Conservation (phyloP, 2,113 vertebrate species). For the Mellivora capensis region DNA sequence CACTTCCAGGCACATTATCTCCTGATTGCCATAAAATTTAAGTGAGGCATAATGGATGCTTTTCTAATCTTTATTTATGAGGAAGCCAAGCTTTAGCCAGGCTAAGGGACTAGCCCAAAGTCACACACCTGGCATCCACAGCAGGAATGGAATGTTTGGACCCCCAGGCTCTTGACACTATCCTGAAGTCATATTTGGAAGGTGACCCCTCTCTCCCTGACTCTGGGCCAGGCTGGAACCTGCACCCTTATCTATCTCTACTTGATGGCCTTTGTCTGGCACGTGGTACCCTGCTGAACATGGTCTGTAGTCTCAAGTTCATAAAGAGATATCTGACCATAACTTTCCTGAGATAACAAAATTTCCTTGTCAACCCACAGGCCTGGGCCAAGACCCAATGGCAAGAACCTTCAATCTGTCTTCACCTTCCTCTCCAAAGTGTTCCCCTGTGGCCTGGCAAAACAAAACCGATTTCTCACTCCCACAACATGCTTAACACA, state of each 20-base stretch:
- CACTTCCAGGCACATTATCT: background rate
- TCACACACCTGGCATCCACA: background rate
- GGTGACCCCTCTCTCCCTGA: background rate
- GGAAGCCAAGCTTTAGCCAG: background rate
- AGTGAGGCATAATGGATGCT: background rate
- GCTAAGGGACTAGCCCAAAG: background rate
- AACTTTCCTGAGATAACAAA: conserved; percentile 8
- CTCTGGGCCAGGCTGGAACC: background rate
- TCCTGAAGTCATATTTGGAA: background rate
- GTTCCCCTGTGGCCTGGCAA: background rate
- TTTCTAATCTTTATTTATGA: conserved; percentile 15
- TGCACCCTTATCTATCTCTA: background rate
- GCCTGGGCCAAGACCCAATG: background rate
- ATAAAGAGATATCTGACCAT: background rate
- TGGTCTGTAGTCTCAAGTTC: background rate
- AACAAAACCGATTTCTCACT: background rate
- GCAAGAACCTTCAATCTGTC: background rate
- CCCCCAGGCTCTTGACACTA: background rate
- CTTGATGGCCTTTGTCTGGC: background rate
- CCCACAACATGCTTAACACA: background rate
- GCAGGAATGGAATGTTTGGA: background rate
- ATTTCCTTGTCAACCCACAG: background rate
- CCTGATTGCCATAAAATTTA: background rate
- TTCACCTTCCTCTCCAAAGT: background rate
- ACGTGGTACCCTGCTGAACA: background rate